Conservation (phyloP, 2,888 invertebrate genomes). For the Rhyacophila evoluta region DNA sequence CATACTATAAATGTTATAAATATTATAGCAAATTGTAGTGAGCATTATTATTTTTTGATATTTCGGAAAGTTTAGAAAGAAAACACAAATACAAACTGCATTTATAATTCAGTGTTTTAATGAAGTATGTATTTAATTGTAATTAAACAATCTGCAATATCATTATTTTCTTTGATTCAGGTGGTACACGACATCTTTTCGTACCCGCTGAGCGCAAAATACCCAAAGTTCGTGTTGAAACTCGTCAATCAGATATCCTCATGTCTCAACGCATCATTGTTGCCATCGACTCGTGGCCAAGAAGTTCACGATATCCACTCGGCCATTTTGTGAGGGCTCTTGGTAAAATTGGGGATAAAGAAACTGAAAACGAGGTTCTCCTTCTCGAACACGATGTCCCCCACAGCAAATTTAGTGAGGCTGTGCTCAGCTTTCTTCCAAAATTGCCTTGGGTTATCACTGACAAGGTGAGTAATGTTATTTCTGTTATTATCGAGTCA, state of each 20-base stretch:
- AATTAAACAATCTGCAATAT: too few relatives aligned
- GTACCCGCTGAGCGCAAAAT: conserved; percentile 94
- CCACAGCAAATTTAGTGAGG: conserved; percentile 94
- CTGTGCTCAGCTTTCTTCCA: conserved; percentile 92
- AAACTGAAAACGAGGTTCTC: conserved; percentile 97
- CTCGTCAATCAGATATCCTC: conserved; percentile 86
- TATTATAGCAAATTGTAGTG: too few relatives aligned
- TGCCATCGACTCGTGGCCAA: conserved; percentile 96
- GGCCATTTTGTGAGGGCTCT: conserved; percentile 96
- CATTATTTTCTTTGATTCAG: conserved; percentile 56
- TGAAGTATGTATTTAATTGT: too few relatives aligned
- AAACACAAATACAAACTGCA: too few relatives aligned
- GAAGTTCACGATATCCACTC: conserved; percentile 90
- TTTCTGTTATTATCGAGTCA: background rate
- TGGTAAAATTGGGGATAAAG: conserved; percentile 90
- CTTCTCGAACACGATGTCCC: conserved; percentile 97
- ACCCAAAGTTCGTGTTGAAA: conserved; percentile 96
- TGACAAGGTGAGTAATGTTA: conserved; percentile 72
- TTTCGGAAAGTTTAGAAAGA: too few relatives aligned
- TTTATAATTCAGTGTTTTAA: too few relatives aligned
- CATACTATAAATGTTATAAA: too few relatives aligned
- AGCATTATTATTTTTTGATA: too few relatives aligned
- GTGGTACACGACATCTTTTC: conserved; percentile 85
- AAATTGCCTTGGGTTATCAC: conserved; percentile 90
- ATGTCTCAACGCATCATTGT: conserved; percentile 91